A percentile compares a stretch with the other conserved stretches of the same genome.
phyloP scores from a whole-genome alignment of 2,797 vertebrate species.

The Lates japonicus region DNA sequence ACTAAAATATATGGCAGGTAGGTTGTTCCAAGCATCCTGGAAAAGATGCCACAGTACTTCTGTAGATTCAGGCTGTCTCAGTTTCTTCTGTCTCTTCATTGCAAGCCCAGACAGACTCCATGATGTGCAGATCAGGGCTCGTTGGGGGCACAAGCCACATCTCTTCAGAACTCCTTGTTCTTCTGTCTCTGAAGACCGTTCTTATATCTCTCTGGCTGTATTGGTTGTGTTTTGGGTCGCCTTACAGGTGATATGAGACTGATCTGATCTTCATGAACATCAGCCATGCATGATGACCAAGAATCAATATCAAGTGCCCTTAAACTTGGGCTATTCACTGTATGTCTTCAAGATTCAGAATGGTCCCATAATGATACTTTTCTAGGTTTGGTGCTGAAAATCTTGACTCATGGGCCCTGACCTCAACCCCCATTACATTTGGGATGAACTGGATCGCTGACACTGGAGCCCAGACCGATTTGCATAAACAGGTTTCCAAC shows the following conservation, averaged over 20 bases:
- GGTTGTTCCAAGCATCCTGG: not conserved
- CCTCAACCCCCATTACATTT: too few relatives aligned
- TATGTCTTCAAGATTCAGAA: not conserved
- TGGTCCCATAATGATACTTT: not conserved
- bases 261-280: not conserved
- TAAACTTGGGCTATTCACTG: not conserved
- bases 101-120: not conserved
- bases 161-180: not conserved
- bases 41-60: too few relatives aligned
- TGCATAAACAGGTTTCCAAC: too few relatives aligned
- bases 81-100: not conserved
- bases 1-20: too few relatives aligned
- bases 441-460: too few relatives aligned
- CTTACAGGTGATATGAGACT: not conserved
- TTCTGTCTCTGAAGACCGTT: not conserved
- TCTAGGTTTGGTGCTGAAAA: not conserved
- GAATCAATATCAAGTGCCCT: not conserved
- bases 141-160: not conserved
- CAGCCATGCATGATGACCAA: not conserved
- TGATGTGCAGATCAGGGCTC: not conserved
- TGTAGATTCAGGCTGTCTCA: not conserved
- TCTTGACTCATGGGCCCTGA: too few relatives aligned
- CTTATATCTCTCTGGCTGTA: not conserved
- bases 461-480: too few relatives aligned
- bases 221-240: not conserved